phyloP scores from a whole-genome alignment of 2,797 vertebrate species.

The Streptopelia turtur region DNA sequence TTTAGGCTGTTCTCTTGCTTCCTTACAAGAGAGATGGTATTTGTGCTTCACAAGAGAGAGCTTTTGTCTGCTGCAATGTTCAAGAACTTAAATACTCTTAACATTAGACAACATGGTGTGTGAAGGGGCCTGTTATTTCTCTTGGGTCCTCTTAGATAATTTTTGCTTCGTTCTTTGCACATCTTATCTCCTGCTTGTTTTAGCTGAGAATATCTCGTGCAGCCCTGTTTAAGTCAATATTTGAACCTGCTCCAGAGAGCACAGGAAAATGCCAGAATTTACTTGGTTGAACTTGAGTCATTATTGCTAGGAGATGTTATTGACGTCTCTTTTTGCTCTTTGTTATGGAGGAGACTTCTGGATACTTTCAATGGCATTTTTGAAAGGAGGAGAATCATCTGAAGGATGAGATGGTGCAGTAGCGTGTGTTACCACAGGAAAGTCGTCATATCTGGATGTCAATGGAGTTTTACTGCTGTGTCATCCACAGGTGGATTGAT shows the following conservation, averaged over 20 bases:
- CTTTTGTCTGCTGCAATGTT: neutral
- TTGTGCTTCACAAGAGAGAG: neutral
- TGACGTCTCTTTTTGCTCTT: neutral
- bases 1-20: neutral
- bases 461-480: neutral
- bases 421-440: accelerated
- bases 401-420: neutral
- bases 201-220: neutral
- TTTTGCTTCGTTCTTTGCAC: neutral
- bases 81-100: neutral
- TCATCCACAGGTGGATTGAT: neutral
- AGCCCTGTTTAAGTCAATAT: neutral
- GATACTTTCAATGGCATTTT: neutral
- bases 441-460: neutral
- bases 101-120: neutral
- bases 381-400: neutral
- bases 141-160: neutral
- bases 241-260: neutral
- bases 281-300: neutral
- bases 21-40: neutral
- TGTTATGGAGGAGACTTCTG: neutral
- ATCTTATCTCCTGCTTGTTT: neutral
- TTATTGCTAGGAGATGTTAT: neutral
- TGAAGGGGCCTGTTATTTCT: neutral
- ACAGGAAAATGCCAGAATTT: neutral